Base-by-base conservation (phyloP, 2,888 invertebrate genomes). In the Aphodius sticticus region DNA sequence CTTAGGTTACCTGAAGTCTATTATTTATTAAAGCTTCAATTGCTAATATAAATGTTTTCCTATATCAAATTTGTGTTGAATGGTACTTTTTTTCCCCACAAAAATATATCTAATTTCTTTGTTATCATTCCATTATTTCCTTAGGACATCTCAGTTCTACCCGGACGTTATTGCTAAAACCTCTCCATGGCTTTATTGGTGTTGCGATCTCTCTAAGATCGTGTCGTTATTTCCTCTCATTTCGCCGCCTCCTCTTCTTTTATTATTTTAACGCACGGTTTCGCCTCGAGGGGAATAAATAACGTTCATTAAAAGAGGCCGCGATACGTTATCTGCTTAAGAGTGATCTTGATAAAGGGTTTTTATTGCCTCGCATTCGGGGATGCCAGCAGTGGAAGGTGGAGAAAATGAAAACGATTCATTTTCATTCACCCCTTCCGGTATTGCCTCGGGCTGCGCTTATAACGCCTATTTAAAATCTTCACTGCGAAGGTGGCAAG, bases 261-360 rank as follows among this genome's bases (percentile, higher is more conserved):
- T 74, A 74, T 74, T 74, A 36, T 36, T 74, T 35, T 35, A 35
- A 74, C 74, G 74, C 74, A 74, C 74, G 37, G 35, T 74, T 74
- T 37, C n/a, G 35, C 71, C 36, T 37, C 74, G 74, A n/a, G n/a
- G 36, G n/a, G 74, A 74, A 74, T 74, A 74, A 74, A 74, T 74
- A 74, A 74, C 74, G 74, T 74, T 74, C 74, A 74, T 74, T 74
- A 74, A 74, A 71, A n/a, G 74, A n/a, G 74, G 74, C n/a, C 74
- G 15, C 74, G 9, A 16, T n/a, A 36, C 74, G 74, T 35, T 74
- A 74, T 74, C 74, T 74, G 36, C 16, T 37, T 37, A 74, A 35
- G 74, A 37, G 74, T 81, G 81, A 81, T 81, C 81, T 81, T 81
- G 81, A 81, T 81, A 81, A 81, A 81, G 81, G 80, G 81, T 81